Conservation (phyloP, 2,113 vertebrate species). For the Solea solea region DNA sequence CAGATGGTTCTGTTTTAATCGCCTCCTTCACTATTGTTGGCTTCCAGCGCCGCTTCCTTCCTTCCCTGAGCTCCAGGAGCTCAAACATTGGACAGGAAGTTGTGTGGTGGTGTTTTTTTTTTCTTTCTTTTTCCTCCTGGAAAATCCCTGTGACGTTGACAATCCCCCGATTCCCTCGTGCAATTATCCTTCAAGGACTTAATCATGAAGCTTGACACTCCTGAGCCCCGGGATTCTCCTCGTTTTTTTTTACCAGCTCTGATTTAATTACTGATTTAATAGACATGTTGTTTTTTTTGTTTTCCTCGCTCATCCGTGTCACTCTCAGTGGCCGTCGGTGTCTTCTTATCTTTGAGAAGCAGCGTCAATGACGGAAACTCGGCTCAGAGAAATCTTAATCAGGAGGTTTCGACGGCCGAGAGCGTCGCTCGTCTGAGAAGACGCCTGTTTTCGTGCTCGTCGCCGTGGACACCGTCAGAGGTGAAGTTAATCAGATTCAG, state of each 20-base stretch:
- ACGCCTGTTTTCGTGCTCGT: neutral
- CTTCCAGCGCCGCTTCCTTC: conserved; percentile 26
- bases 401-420: conserved; percentile 20
- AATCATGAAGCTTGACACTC: conserved; percentile 37
- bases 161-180: conserved; percentile 34
- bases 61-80: conserved; percentile 13
- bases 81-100: neutral
- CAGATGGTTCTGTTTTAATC: conserved; percentile 44
- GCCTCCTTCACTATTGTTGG: no score
- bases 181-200: conserved; percentile 53
- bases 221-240: conserved; percentile 23
- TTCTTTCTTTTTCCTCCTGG: conserved; percentile 10
- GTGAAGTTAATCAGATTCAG: no score
- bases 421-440: conserved; percentile 20
- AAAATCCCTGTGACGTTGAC: conserved; percentile 44
- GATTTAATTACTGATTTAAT: conserved; percentile 55
- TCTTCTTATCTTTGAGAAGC: conserved; percentile 35
- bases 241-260: conserved; percentile 5
- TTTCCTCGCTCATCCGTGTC: neutral
- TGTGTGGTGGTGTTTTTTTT: neutral
- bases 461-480: no score
- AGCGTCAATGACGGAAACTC: conserved; percentile 29
- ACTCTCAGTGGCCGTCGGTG: conserved; percentile 4
- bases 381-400: conserved; percentile 46
- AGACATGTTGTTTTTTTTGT: conserved; percentile 1